These are phyloP conservation scores for Thecocarcelia acutangulata DNA, from an alignment of 2,888 invertebrate species.

Conservation along the genomic window DNA sequence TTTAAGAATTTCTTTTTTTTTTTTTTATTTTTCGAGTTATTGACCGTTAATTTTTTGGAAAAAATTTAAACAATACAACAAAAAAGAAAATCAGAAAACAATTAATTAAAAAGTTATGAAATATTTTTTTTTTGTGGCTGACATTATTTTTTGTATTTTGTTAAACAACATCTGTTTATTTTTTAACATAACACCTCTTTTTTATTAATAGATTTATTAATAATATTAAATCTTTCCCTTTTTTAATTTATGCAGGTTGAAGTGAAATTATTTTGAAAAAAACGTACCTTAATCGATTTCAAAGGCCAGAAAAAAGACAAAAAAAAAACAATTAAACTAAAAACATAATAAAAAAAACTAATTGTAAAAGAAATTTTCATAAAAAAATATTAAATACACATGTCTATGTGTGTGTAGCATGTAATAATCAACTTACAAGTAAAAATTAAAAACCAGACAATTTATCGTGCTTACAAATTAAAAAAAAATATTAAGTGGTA, in stretches of 20 bases:
- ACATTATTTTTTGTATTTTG: not conserved
- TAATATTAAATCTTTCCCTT: constrained; percentile 2
- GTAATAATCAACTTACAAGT: not conserved
- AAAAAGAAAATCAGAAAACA: constrained; percentile 8
- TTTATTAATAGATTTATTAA: not conserved
- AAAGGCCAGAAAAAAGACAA: constrained; percentile 14
- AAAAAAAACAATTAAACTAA: not conserved
- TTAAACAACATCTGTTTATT: constrained; percentile 37
- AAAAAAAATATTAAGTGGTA: not conserved
- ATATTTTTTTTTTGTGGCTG: constrained; percentile 21
- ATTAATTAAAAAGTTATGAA: constrained; percentile 40
- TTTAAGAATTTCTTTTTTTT: constrained; percentile 43
- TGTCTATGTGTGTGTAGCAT: no score
- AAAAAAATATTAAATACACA: not conserved
- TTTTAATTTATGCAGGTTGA: constrained; percentile 7
- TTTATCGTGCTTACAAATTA: not conserved
- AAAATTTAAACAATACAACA: not conserved
- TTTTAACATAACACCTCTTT: constrained; percentile 34
- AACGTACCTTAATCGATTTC: constrained; percentile 30
- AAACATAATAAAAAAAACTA: not conserved
- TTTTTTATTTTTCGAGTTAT: constrained; percentile 42
- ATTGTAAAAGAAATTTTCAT: not conserved
- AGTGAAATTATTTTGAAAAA: constrained; percentile 16
- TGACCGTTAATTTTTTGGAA: constrained; percentile 62
- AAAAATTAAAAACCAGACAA: not conserved